Conservation (phyloP, 35 echinoderm and acorn worm genomes). For the Holothuria glaberrima region DNA sequence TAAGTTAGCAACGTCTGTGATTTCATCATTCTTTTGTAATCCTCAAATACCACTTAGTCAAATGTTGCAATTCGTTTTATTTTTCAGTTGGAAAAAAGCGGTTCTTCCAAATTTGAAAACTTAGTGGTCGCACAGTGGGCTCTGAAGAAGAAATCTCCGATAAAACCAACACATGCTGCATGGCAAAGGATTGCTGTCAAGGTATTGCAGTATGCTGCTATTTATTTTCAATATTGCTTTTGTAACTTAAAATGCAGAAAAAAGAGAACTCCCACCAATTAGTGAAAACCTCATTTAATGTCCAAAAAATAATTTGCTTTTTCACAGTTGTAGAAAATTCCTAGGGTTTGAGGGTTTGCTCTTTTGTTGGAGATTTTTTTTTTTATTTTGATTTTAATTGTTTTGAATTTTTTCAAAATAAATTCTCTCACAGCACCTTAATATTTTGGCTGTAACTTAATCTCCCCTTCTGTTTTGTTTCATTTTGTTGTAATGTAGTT, state of each 20-base stretch:
- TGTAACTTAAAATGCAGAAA: neutral
- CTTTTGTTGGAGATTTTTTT: no score
- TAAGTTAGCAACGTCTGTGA: no score
- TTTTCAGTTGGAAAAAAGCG: slow-evolving; percentile 75
- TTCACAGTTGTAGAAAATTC: no score
- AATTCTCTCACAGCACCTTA: no score
- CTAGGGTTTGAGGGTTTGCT: no score
- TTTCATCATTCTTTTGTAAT: no score
- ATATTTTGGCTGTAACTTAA: no score
- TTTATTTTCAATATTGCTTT: neutral
- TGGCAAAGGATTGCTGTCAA: slow-evolving; percentile 90
- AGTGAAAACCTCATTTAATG: neutral
- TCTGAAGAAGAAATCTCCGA: slow-evolving; percentile 89
- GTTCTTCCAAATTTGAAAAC: slow-evolving; percentile 85
- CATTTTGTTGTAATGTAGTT: no score
- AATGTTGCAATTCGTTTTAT: neutral
- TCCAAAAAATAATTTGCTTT: neutral
- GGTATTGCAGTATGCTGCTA: slow-evolving; percentile 22
- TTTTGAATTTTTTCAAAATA: no score
- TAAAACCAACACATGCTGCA: slow-evolving; percentile 79
- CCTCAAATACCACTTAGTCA: no score
- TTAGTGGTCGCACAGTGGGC: slow-evolving; percentile 86
- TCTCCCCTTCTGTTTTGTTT: no score
- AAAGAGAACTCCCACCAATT: neutral
- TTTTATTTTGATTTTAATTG: no score